phyloP scores from a whole-genome alignment of 2,797 vertebrate genomes.

The Cuculus canorus region DNA sequence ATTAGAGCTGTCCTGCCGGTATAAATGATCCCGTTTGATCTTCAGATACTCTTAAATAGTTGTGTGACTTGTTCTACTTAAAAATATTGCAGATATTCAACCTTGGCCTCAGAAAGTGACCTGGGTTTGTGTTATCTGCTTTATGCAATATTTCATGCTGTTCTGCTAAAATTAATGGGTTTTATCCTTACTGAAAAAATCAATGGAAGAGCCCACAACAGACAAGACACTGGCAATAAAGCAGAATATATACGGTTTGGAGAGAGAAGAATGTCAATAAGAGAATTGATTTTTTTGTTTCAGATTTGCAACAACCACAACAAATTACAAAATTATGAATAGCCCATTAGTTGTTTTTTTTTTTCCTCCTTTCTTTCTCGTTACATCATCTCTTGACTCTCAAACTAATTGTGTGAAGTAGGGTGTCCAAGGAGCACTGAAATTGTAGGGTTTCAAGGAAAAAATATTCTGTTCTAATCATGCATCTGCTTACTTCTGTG shows the following conservation, averaged over 20 bases:
- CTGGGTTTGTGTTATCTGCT: background rate
- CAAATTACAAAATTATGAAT: constrained; percentile 2
- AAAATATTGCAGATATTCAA: background rate
- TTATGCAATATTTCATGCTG: background rate
- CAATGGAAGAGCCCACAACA: background rate
- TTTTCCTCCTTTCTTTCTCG: background rate
- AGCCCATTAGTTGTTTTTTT: background rate
- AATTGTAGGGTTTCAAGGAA: background rate
- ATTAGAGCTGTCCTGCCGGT: background rate
- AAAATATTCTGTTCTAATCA: background rate
- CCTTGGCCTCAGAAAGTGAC: background rate
- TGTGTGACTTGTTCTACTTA: background rate
- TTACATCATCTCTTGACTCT: background rate
- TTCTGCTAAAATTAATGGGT: background rate
- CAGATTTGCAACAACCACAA: background rate
- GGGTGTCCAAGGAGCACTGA: background rate
- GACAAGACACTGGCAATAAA: background rate
- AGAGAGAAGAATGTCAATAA: background rate
- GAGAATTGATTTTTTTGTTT: constrained; percentile 40
- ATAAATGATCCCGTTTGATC: background rate
- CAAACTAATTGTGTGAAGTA: background rate
- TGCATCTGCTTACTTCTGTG: background rate
- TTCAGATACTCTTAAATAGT: background rate
- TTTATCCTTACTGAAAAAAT: constrained; percentile 10
- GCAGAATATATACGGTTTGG: background rate